Evolutionary conservation across 2,888 invertebrate genomes (phyloP).

Genomic region (Andrena trimmerana): DNA sequence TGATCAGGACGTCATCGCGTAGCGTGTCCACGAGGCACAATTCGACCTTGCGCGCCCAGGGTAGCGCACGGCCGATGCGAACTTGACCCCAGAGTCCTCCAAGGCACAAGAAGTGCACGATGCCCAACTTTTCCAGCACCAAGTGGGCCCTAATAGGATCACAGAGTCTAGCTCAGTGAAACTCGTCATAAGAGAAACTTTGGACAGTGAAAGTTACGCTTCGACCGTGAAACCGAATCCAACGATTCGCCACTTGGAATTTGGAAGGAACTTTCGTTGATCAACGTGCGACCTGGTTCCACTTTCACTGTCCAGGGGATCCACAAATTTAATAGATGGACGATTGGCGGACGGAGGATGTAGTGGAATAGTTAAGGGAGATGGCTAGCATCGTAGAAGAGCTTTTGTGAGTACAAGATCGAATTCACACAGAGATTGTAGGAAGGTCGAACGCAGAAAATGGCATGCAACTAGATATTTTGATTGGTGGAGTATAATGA

Average conservation of each 20-base stretch:
- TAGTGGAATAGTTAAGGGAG: background rate
- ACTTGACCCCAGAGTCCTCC: constrained; percentile 87
- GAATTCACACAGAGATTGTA: too few species aligned
- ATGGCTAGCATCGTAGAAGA: background rate
- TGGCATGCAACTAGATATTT: too few species aligned
- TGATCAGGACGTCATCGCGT: constrained; percentile 85
- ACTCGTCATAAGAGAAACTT: constrained; percentile 38
- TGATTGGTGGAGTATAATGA: too few species aligned
- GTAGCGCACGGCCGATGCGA: constrained; percentile 85
- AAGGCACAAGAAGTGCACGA: constrained; percentile 87
- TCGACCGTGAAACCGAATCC: constrained; percentile 5
- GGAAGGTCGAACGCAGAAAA: too few species aligned
- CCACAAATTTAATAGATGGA: background rate
- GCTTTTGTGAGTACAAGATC: too few species aligned
- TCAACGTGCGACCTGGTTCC: background rate
- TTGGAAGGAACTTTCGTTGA: background rate
- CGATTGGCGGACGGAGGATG: background rate
- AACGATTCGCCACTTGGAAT: background rate
- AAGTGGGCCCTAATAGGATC: constrained; percentile 80
- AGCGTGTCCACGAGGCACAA: constrained; percentile 86
- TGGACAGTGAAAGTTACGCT: constrained; percentile 28
- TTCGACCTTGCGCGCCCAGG: constrained; percentile 86
- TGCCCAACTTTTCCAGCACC: constrained; percentile 84
- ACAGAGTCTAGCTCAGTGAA: constrained; percentile 39
- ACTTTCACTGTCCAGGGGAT: background rate